Evolutionary conservation across 2,888 invertebrate genomes (phyloP), one percentile per base, ranked within the genome.

Genomic region (Hoplodrina ambigua): DNA sequence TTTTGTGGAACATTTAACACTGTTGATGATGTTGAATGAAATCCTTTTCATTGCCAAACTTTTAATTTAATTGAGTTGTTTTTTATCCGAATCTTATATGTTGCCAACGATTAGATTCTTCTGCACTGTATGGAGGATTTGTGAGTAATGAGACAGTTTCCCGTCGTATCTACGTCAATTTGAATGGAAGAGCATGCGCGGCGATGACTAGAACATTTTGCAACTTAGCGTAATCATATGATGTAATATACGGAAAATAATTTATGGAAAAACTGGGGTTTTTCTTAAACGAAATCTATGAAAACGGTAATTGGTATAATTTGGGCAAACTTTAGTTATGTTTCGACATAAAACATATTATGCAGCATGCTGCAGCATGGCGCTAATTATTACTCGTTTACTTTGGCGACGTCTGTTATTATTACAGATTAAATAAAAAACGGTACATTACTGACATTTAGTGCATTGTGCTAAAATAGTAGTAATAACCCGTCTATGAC

Each of bases 171-270:
- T 75, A 33, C 25, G 58, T 64, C 59, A 66, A 62, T 80, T 67
- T 70, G 49, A 72, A 77, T 60, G 57, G 52, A 63, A 72, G 85
- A 86, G 86, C 88, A 89, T 86, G 87, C 87, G 87, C 85, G 75
- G 60, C 56, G 66, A 71, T 69, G 66, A 81, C 86, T 86, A 71
- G 82, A 69, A 73, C 69, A 77, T 80, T 82, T 82, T 80, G 65
- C 60, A 86, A 85, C 11, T 46, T 44, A 63, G 80, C 69, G 74
- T 64, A 81, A 81, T 77, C 25, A 57, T 63, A 80, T 86, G 84
- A 87, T 76, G 85, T 77, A 84, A 83, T 69, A 66, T 58, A 19
- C 41, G 60, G 76, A 69, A 82, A 80, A 58, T 54, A 37, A 44
- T 58, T 17, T 41, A 20, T 25, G 46, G n/a, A n/a, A 49, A 33